phyloP scores from a whole-genome alignment of 30 jellyfish, hydroid and myxozoan genomes.

The Aurelia sp. region DNA sequence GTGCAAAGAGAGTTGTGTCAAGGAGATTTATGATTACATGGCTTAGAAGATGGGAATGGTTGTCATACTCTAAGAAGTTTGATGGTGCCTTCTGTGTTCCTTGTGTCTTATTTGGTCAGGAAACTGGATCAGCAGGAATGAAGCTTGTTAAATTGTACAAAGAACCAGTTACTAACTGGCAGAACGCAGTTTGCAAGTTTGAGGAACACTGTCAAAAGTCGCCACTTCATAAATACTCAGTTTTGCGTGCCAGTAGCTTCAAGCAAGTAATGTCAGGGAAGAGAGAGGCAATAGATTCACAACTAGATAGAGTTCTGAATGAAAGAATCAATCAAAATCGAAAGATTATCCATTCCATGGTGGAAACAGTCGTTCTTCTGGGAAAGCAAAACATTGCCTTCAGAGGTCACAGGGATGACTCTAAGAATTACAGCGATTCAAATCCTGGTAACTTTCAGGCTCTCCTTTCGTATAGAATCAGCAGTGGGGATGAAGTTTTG shows the following conservation, averaged over 20 bases:
- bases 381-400: conserved; percentile 17
- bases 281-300: conserved; percentile 16
- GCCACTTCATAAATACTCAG: background rate
- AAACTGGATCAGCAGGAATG: background rate
- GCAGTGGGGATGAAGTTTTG: conserved; percentile 55
- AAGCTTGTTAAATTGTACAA: conserved; percentile 8
- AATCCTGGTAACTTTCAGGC: conserved; percentile 76
- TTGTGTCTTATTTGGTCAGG: conserved; percentile 45
- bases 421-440: background rate
- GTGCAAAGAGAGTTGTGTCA: background rate
- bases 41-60: conserved; percentile 24
- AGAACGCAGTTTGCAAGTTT: conserved; percentile 2
- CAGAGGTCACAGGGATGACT: conserved; percentile 13
- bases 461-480: conserved; percentile 55
- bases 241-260: background rate
- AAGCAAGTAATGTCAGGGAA: conserved; percentile 11
- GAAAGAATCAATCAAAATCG: conserved; percentile 16
- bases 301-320: background rate
- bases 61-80: conserved; percentile 18
- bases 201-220: conserved; percentile 2
- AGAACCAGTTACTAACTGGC: conserved; percentile 31
- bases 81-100: conserved; percentile 66
- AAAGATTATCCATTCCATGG: conserved; percentile 18
- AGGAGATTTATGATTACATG: conserved; percentile 13
- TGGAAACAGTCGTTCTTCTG: conserved; percentile 21